Percentiles rank a stretch among this genome's conserved stretches.
These are phyloP conservation scores for Apis cerana DNA, from an alignment of 1,140 invertebrate genomes.

Conservation along the genomic window DNA sequence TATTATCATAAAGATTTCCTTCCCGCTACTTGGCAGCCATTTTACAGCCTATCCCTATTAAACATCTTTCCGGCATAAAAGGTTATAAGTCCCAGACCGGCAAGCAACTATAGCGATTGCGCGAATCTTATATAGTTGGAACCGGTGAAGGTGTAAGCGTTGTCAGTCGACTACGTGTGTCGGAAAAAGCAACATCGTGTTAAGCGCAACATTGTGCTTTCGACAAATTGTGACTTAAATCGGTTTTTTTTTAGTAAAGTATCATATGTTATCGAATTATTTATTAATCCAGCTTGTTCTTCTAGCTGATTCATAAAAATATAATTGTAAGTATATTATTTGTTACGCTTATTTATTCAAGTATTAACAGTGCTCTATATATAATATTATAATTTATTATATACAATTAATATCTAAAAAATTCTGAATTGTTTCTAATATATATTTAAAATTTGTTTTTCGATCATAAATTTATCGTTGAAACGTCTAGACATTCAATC, in stretches of 20 bases:
- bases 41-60: slow-evolving; percentile 23
- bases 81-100: slow-evolving; percentile 18
- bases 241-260: neutral
- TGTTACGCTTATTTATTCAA: too few species aligned
- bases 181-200: neutral
- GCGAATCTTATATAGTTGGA: slow-evolving; percentile 14
- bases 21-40: slow-evolving; percentile 27
- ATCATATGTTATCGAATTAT: neutral
- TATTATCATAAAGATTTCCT: neutral
- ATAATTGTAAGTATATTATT: slow-evolving; percentile 13
- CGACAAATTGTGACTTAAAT: slow-evolving; percentile 21
- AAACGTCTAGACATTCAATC: neutral
- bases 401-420: neutral
- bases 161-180: slow-evolving; percentile 22
- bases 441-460: neutral
- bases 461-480: neutral
- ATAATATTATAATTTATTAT: neutral
- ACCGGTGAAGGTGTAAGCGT: slow-evolving; percentile 24
- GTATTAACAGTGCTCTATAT: too few species aligned
- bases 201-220: neutral
- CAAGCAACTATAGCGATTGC: slow-evolving; percentile 33
- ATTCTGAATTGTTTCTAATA: neutral
- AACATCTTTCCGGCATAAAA: slow-evolving; percentile 40
- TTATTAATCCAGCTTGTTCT: neutral
- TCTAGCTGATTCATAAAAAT: neutral